Evolutionary conservation across 2,888 invertebrate genomes (phyloP), one percentile per base, ranked within the genome.

Genomic region (Drosophila histrio): DNA sequence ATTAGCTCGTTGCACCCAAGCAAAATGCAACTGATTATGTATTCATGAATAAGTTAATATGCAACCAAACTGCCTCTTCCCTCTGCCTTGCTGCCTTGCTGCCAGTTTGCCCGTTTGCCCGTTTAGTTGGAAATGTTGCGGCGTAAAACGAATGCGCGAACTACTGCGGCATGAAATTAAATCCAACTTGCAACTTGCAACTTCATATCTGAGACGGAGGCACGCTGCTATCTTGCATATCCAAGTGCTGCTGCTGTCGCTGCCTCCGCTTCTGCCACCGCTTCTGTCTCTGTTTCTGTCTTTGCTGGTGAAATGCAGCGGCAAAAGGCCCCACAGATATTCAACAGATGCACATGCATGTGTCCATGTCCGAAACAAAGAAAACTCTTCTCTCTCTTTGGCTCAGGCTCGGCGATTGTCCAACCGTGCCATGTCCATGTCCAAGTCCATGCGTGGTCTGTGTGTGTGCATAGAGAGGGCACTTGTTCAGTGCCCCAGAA

Each of bases 161-260:
- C 89, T 87, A 88, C 88, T 88, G 85, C 85, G 81, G 87, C 90
- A 90, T 89, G 90, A 90, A 90, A 90, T 89, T 89, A 89, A 89
- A 89, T 85, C 88, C 89, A 89, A 88, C 52, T 59, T 49, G 58
- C 58, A 47, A 56, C 47, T 47, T 32, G 56, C 57, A 39, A 49
- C 83, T 72, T 79, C 69, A 68, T 69, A 72, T 70, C 39, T 38
- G 50, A 32, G 44, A 26, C 56, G 22, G 24, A 41, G 32, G 46
- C 44, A 21, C 13, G 60, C 41, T 41, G 61, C 46, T 57, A 87
- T 87, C 88, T 87, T 84, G 78, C 83, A 87, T 88, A 88, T 87
- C 87, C 89, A 82, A 85, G 86, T 81, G 44, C 9, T 44, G 41
- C 13, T 24, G 13, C 7, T 41, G 28, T 54, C 34, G 38, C 17